Percentiles rank a stretch among this genome's conserved stretches.
Evolutionary conservation across 2,797 vertebrate genomes (phyloP).

Genomic region (Mus caroli): DNA sequence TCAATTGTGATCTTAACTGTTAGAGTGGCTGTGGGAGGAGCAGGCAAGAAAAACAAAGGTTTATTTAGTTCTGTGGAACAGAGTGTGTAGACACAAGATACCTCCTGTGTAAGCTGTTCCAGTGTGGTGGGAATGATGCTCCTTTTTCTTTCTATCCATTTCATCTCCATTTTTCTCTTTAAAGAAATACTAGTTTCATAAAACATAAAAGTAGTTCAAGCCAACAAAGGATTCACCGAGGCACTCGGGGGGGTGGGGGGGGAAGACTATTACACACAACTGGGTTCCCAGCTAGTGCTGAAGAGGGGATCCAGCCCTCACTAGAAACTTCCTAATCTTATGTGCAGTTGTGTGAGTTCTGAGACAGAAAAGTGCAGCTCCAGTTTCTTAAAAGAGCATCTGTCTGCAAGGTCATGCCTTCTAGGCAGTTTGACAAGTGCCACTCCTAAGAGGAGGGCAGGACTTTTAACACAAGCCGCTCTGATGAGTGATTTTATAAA

Average conservation of each 20-base stretch:
- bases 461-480: not conserved
- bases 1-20: constrained; percentile 18
- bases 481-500: not conserved
- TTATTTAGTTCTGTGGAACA: not conserved
- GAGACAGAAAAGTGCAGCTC: not conserved
- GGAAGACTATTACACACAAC: not conserved
- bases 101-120: not conserved
- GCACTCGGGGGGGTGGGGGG: too few species aligned
- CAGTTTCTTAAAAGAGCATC: not conserved
- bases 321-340: not conserved
- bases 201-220: not conserved
- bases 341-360: not conserved
- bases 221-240: not conserved
- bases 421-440: not conserved
- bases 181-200: constrained; percentile 1
- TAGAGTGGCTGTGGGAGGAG: not conserved
- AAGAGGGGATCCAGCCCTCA: not conserved
- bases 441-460: not conserved
- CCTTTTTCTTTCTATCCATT: not conserved
- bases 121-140: not conserved
- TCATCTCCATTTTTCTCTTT: constrained; percentile 36
- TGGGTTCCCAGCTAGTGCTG: not conserved
- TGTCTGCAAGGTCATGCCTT: not conserved
- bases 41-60: not conserved
- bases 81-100: not conserved